Evolutionary conservation across 2,113 vertebrate genomes (phyloP), one percentile per base, ranked within the genome.

Genomic region (Nicator chloris): DNA sequence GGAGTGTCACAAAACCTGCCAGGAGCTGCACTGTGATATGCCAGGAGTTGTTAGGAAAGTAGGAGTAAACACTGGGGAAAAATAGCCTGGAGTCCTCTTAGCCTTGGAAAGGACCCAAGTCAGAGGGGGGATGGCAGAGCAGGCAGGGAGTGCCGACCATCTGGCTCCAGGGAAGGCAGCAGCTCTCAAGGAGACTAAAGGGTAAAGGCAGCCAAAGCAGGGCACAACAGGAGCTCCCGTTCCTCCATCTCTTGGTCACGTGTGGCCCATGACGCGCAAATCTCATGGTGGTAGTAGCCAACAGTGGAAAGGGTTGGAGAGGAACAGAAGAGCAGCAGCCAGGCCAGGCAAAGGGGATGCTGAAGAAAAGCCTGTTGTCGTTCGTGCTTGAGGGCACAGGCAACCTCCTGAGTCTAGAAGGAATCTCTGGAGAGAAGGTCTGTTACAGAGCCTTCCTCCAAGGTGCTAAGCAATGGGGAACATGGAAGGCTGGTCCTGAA

Each of bases 101-200:
- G 72, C 61, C 50, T 80, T 96, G 96, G 90, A 88, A 81, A 70
- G 42, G 76, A n/a, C 60, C 45, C 89, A 92, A 59, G 33, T 73
- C 42, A 39, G 64, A 77, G 50, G 15, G 57, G 68, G 54, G 54
- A 49, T 0, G 1, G 72, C 77, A 95, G 86, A 81, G 79, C 0
- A 1, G 80, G 92, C 66, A 76, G 70, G 45, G 53, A 82, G 61
- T 26, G 6, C 17, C 2, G 35, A 45, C 92, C 96, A 94, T 80
- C 79, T 95, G 95, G 82, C 82, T 80, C 63, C 44, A 79, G 73
- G 68, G 59, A 82, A 72, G 57, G 57, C 31, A 5, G 9, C 44
- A 15, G 53, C 37, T 49, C 84, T 85, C 63, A 90, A 65, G 88
- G 92, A 94, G 79, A 88, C 68, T 8, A 14, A 88, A 92, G 63